Percentiles rank a stretch among this genome's conserved stretches.
These are phyloP conservation scores for Festucalex cinctus DNA, from an alignment of 2,113 vertebrate genomes.

Conservation along the genomic window DNA sequence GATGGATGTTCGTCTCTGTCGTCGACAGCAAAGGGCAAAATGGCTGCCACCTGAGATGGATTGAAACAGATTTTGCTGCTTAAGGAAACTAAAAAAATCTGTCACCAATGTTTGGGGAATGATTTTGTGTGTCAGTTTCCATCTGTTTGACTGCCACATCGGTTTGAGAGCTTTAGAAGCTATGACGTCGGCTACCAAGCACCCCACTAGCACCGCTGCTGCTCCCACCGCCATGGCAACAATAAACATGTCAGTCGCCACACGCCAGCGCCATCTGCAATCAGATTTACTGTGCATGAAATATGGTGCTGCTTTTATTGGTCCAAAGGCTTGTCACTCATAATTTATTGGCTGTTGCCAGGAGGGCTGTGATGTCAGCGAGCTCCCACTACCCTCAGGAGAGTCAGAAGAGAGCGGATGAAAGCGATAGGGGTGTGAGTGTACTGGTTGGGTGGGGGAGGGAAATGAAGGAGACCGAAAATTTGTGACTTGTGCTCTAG, in stretches of 20 bases:
- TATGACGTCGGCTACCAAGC: conserved; percentile 80
- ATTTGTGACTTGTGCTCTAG: conserved; percentile 11
- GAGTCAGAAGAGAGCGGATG: conserved; percentile 42
- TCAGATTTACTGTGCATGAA: conserved; percentile 99
- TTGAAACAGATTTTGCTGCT: no score
- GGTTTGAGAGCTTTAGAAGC: conserved; percentile 52
- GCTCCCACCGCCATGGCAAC: conserved; percentile 83
- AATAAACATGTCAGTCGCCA: conserved; percentile 94
- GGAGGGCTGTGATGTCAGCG: conserved; percentile 79
- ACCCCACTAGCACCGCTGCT: conserved; percentile 69
- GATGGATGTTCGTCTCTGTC: no score
- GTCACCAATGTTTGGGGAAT: neutral
- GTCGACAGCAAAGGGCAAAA: no score
- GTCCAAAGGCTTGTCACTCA: conserved; percentile 97
- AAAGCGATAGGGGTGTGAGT: conserved; percentile 37
- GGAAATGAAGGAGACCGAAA: conserved; percentile 42
- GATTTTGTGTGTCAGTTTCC: conserved; percentile 44
- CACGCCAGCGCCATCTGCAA: conserved; percentile 92
- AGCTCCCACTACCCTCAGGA: conserved; percentile 57
- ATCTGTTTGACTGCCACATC: conserved; percentile 67
- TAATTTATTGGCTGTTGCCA: conserved; percentile 92
- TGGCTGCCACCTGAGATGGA: no score
- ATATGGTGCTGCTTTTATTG: conserved; percentile 97
- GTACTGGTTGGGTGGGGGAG: conserved; percentile 22
- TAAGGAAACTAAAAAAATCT: conserved; percentile 37